Percentiles rank a stretch among this genome's conserved stretches.
phyloP scores from a whole-genome alignment of 2,888 invertebrate genomes.

The Melolontha melolontha region DNA sequence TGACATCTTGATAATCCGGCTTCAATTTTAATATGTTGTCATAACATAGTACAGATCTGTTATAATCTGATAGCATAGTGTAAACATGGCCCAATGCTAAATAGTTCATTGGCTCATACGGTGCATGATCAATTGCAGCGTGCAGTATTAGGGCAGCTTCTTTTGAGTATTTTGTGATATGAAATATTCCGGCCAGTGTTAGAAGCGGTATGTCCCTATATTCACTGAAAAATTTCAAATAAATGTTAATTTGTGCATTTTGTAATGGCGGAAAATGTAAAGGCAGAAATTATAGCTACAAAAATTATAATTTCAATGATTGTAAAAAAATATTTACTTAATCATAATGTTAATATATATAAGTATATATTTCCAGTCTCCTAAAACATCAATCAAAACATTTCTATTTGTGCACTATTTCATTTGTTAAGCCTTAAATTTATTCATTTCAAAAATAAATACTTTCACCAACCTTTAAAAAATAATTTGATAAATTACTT shows the following conservation, averaged over 20 bases:
- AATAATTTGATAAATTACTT: slow-evolving; percentile 22
- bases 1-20: slow-evolving; percentile 73
- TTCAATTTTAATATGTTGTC: slow-evolving; percentile 76
- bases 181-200: slow-evolving; percentile 80
- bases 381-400: too few species aligned
- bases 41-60: slow-evolving; percentile 76
- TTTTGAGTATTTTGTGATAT: slow-evolving; percentile 72
- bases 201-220: slow-evolving; percentile 80
- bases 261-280: too few species aligned
- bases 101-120: slow-evolving; percentile 71
- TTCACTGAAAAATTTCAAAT: slow-evolving; percentile 71
- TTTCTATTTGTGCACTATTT: too few species aligned
- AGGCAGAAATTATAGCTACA: too few species aligned
- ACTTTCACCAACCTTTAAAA: too few species aligned
- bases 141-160: slow-evolving; percentile 81
- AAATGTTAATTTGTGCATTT: too few species aligned
- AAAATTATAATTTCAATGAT: too few species aligned
- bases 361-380: too few species aligned
- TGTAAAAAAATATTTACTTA: slow-evolving; percentile 25
- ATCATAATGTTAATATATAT: too few species aligned
- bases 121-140: slow-evolving; percentile 79
- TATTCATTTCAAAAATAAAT: too few species aligned
- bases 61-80: slow-evolving; percentile 77
- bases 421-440: too few species aligned
- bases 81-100: slow-evolving; percentile 81